Conservation (phyloP, 2,113 vertebrate species). For the Zosterops lateralis region DNA sequence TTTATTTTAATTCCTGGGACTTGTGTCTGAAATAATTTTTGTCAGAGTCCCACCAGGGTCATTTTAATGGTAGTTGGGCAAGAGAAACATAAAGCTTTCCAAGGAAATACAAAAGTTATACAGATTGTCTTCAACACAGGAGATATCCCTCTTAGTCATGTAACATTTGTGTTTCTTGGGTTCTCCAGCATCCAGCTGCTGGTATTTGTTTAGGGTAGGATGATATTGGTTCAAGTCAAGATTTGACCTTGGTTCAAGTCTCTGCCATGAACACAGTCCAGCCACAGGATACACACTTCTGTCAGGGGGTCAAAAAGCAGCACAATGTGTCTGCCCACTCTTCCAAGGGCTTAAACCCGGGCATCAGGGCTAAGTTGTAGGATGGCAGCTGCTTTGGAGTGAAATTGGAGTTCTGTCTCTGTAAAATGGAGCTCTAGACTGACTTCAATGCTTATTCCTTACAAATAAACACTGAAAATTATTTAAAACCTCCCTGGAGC, state of each 20-base stretch:
- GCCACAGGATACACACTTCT: not conserved
- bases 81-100: not conserved
- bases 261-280: not conserved
- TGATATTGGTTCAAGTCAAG: not conserved
- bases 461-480: not conserved
- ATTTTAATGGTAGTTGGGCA: not conserved
- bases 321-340: not conserved
- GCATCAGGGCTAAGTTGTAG: not conserved
- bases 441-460: not conserved
- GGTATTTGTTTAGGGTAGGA: not conserved
- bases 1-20: not conserved
- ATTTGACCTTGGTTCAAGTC: not conserved
- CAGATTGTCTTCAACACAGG: not conserved
- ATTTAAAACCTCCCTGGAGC: not conserved
- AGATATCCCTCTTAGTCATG: not conserved
- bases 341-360: not conserved
- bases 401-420: not conserved
- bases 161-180: not conserved
- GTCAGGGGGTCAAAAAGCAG: not conserved
- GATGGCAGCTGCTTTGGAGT: not conserved
- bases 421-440: not conserved
- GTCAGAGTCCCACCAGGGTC: not conserved
- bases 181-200: not conserved
- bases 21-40: not conserved
- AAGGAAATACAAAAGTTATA: not conserved